Percentiles rank a stretch among this genome's conserved stretches.
phyloP scores from a whole-genome alignment of 2,888 invertebrate species.

The Tineola bisselliella region DNA sequence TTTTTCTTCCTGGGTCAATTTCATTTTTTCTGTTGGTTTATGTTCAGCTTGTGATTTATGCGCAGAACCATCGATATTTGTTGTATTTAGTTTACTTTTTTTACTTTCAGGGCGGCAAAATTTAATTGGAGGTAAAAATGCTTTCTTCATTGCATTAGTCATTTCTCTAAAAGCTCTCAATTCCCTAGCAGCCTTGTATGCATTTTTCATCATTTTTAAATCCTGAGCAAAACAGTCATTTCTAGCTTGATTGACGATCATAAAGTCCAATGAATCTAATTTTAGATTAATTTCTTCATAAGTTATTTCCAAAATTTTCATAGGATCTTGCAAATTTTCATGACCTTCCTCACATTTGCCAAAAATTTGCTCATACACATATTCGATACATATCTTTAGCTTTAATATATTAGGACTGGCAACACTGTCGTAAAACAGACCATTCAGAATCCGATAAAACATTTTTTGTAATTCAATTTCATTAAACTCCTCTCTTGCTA shows the following conservation, averaged over 20 bases:
- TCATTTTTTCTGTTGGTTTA: constrained; percentile 21
- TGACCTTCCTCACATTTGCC: constrained; percentile 61
- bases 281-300: constrained; percentile 56
- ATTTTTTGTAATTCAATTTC: constrained; percentile 47
- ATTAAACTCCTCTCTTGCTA: constrained; percentile 43
- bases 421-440: constrained; percentile 48
- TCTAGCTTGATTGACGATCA: constrained; percentile 49
- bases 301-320: constrained; percentile 57
- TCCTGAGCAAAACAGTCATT: constrained; percentile 54
- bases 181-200: constrained; percentile 50
- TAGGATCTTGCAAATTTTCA: constrained; percentile 47
- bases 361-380: constrained; percentile 55
- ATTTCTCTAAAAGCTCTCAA: constrained; percentile 50
- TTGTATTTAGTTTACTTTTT: not conserved
- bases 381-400: constrained; percentile 57
- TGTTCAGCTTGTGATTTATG: constrained; percentile 23
- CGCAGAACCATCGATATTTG: constrained; percentile 18
- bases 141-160: constrained; percentile 57
- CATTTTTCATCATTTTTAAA: constrained; percentile 51
- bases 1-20: constrained; percentile 40
- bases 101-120: constrained; percentile 35
- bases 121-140: constrained; percentile 46
- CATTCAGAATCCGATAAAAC: constrained; percentile 50
- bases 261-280: constrained; percentile 51
- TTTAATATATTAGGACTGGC: constrained; percentile 49